These are phyloP conservation scores for Malurus leucopterus DNA, from an alignment of 2,797 vertebrate species.

Conservation along the genomic window DNA sequence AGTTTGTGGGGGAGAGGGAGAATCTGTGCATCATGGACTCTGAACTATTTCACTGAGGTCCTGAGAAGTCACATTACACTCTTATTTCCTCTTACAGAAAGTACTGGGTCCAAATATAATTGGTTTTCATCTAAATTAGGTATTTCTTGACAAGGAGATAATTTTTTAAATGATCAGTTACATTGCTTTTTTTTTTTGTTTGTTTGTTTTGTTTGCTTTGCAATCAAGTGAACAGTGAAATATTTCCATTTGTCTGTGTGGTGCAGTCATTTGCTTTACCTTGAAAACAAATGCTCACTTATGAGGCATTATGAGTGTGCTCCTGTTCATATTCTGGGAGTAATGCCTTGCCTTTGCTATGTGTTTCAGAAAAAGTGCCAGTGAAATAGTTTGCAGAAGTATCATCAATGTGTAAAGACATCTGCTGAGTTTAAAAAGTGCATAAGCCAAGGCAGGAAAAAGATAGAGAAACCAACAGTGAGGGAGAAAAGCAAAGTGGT, in stretches of 20 bases:
- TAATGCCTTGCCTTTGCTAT: not conserved
- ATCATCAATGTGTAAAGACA: not conserved
- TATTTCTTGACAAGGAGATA: not conserved
- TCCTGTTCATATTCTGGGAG: not conserved
- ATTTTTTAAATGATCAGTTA: not conserved
- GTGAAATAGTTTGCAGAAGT: not conserved
- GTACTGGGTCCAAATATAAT: not conserved
- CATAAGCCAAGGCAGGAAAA: not conserved
- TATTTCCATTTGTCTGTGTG: rapidly evolving
- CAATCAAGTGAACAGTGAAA: not conserved
- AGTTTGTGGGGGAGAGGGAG: not conserved
- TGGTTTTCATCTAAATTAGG: not conserved
- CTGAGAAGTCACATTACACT: not conserved
- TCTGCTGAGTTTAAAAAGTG: not conserved
- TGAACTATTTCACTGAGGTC: not conserved
- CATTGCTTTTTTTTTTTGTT: not conserved
- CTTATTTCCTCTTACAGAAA: constrained; percentile 8
- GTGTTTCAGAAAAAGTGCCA: not conserved
- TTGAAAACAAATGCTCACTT: not conserved
- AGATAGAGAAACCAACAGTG: not conserved
- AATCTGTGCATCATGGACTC: not conserved
- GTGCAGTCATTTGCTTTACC: not conserved
- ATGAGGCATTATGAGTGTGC: not conserved
- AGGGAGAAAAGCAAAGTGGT: not conserved
- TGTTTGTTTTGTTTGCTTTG: not conserved